Conservation (phyloP, 2,888 invertebrate genomes). For the Eubasilissa splendida region DNA sequence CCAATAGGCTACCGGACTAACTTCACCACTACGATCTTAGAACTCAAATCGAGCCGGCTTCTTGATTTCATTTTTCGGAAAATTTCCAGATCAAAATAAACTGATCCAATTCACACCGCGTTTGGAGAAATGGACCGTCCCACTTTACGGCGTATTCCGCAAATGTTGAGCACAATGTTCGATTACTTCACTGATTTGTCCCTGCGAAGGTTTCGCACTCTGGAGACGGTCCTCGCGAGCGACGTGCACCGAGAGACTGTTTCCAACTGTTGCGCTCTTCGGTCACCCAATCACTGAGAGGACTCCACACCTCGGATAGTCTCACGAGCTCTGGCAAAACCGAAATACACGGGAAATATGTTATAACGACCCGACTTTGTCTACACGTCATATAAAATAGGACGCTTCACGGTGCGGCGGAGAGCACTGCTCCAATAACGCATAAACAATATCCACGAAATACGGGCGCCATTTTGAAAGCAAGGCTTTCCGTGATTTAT, state of each 20-base stretch:
- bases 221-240: slow-evolving; percentile 26
- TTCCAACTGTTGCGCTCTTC: slow-evolving; percentile 39
- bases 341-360: slow-evolving; percentile 53
- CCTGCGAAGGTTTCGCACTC: slow-evolving; percentile 6
- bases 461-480: slow-evolving; percentile 22
- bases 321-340: slow-evolving; percentile 46
- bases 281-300: slow-evolving; percentile 52
- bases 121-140: slow-evolving; percentile 17
- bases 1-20: slow-evolving; percentile 1
- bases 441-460: slow-evolving; percentile 19
- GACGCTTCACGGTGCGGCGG: slow-evolving; percentile 1
- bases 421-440: slow-evolving; percentile 9
- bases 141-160: slow-evolving; percentile 3
- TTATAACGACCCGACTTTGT: slow-evolving; percentile 49
- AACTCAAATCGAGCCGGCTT: slow-evolving; percentile 28
- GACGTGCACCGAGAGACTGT: slow-evolving; percentile 8
- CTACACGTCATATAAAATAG: slow-evolving; percentile 48
- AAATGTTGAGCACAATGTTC: not conserved
- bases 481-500: slow-evolving; percentile 11
- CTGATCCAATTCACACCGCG: slow-evolving; percentile 19
- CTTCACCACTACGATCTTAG: slow-evolving; percentile 1
- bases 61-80: slow-evolving; percentile 35
- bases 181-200: slow-evolving; percentile 11
- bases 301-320: slow-evolving; percentile 34
- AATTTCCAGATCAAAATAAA: slow-evolving; percentile 33